Evolutionary conservation across 2,797 vertebrate species (phyloP).

Genomic region (Mormyrops attenuatus): DNA sequence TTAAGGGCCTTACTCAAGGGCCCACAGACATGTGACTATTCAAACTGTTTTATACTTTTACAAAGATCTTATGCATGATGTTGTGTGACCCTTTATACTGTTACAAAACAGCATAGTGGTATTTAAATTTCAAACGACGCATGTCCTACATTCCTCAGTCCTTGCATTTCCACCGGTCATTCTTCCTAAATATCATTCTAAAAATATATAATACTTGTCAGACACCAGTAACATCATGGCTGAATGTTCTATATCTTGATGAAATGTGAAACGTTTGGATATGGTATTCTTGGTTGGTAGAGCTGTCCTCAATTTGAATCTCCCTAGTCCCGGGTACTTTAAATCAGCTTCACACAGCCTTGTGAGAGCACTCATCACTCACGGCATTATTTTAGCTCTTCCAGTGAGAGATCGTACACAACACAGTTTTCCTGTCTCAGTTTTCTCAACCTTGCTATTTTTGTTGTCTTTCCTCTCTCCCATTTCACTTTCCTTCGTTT

Average conservation of each 20-base stretch:
- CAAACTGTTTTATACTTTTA: background rate
- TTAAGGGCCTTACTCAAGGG: background rate
- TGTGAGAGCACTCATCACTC: background rate
- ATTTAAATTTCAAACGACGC: background rate
- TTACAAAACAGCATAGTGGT: background rate
- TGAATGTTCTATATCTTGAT: background rate
- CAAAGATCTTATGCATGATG: background rate
- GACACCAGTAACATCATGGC: background rate
- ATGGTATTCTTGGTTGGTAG: background rate
- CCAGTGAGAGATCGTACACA: background rate
- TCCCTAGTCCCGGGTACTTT: background rate
- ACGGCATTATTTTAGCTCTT: background rate
- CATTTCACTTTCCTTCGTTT: slow-evolving; percentile 25
- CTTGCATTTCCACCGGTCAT: background rate
- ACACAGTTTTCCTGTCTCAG: slow-evolving; percentile 9
- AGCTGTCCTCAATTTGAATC: background rate
- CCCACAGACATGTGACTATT: background rate
- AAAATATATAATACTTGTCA: background rate
- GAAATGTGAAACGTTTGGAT: background rate
- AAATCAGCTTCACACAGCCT: background rate
- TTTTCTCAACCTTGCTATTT: slow-evolving; percentile 21
- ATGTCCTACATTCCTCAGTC: background rate
- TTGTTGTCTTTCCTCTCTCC: slow-evolving; percentile 37
- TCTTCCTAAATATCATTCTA: background rate
- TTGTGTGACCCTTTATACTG: background rate